Conservation (phyloP, 2,888 invertebrate species). For the Carpatolechia fugitivella region DNA sequence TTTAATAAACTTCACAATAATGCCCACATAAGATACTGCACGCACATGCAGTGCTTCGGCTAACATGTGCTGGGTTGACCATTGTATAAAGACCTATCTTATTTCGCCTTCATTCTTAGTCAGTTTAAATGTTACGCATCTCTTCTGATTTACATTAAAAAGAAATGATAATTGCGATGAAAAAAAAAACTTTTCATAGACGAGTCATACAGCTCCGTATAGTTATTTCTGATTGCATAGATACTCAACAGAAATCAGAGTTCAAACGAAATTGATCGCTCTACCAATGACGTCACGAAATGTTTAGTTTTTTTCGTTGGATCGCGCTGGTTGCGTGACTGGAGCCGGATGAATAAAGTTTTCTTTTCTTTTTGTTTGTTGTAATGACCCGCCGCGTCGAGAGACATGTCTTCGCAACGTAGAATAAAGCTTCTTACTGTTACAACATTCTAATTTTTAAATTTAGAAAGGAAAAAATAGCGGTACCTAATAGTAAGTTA, state of each 20-base stretch:
- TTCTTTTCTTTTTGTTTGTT: slow-evolving; percentile 27
- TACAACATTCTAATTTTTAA: neutral
- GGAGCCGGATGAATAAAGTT: slow-evolving; percentile 40
- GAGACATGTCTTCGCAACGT: neutral
- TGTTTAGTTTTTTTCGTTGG: slow-evolving; percentile 29
- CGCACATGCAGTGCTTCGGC: neutral
- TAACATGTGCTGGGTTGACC: neutral
- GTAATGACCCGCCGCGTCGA: slow-evolving; percentile 16
- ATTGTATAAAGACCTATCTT: neutral
- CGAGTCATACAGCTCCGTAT: too few species aligned
- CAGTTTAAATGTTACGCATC: too few species aligned
- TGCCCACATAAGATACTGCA: too few species aligned
- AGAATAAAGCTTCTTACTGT: neutral
- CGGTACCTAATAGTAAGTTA: too few species aligned
- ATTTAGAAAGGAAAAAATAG: too few species aligned
- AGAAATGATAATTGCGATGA: too few species aligned
- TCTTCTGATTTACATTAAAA: too few species aligned
- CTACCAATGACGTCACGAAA: slow-evolving; percentile 32
- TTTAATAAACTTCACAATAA: too few species aligned
- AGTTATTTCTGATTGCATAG: too few species aligned
- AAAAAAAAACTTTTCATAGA: neutral
- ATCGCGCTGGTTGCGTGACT: slow-evolving; percentile 15
- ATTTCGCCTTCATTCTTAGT: neutral
- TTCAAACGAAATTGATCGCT: neutral
- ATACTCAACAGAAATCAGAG: neutral